phyloP scores from a whole-genome alignment of 1,140 invertebrate genomes.

The Heliconius nattereri region DNA sequence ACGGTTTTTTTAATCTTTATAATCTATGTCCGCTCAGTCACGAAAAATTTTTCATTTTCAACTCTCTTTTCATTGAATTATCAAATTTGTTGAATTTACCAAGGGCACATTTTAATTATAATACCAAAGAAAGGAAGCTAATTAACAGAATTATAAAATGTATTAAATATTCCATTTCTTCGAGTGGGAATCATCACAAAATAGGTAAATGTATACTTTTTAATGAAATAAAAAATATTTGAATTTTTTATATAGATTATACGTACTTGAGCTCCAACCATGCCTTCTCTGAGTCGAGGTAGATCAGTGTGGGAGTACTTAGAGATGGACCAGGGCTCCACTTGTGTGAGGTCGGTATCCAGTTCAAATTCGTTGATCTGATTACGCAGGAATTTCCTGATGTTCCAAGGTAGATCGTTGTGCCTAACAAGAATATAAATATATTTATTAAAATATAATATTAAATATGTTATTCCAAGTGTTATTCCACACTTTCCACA shows the following conservation, averaged over 20 bases:
- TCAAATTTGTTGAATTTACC: neutral
- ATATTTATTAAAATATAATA: neutral
- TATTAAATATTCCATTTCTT: no score
- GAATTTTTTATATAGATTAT: neutral
- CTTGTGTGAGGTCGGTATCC: slow-evolving; percentile 85
- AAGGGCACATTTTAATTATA: neutral
- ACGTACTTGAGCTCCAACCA: slow-evolving; percentile 88
- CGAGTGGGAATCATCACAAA: neutral
- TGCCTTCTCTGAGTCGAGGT: slow-evolving; percentile 86
- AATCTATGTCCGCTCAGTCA: neutral
- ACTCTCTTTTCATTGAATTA: no score
- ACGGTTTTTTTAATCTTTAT: no score
- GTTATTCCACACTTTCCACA: no score
- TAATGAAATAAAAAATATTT: neutral
- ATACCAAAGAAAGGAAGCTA: neutral
- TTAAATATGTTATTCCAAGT: no score
- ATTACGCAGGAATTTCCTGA: slow-evolving; percentile 89
- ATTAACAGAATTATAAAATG: neutral
- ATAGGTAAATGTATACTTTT: neutral
- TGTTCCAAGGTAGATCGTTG: slow-evolving; percentile 93
- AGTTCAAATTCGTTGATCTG: slow-evolving; percentile 88
- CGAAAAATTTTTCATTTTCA: neutral
- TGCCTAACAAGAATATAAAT: slow-evolving; percentile 82
- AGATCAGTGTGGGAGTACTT: slow-evolving; percentile 91
- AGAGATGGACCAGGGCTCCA: slow-evolving; percentile 88